Percentiles rank a stretch among this genome's conserved stretches.
These are phyloP conservation scores for Darevskia nairensis DNA, from an alignment of 2,797 vertebrate species.

Conservation along the genomic window DNA sequence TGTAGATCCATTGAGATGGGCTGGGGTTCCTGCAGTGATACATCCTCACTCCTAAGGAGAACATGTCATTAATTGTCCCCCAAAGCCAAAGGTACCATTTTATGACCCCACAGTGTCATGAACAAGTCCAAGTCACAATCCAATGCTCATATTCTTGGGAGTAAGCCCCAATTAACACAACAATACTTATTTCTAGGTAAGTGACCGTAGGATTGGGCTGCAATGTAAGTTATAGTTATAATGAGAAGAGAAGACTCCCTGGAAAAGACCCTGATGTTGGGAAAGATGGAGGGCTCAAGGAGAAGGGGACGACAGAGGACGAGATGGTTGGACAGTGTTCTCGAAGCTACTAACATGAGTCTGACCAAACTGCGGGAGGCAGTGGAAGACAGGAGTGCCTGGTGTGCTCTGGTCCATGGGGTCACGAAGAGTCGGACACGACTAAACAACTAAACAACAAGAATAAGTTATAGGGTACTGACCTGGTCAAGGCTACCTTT, in stretches of 20 bases:
- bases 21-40: not conserved
- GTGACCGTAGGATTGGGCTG: not conserved
- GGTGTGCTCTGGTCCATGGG: too few species aligned
- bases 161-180: not conserved
- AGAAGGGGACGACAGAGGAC: too few species aligned
- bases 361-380: too few species aligned
- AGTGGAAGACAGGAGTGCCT: too few species aligned
- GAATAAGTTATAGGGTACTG: too few species aligned
- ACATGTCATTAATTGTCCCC: not conserved
- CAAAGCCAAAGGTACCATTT: not conserved
- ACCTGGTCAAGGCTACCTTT: not conserved
- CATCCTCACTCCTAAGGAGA: not conserved
- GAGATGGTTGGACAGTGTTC: too few species aligned
- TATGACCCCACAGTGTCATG: not conserved
- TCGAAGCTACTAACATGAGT: too few species aligned
- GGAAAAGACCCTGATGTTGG: too few species aligned
- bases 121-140: not conserved
- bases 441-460: too few species aligned
- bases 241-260: too few species aligned
- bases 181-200: not conserved
- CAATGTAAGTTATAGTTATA: not conserved
- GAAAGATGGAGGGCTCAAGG: too few species aligned
- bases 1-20: not conserved
- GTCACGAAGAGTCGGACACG: too few species aligned
- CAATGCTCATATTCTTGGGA: rapidly evolving